Percentiles rank a stretch among this genome's conserved stretches.
Conservation (phyloP, 2,113 vertebrate species). For the Gavialis gangeticus region DNA sequence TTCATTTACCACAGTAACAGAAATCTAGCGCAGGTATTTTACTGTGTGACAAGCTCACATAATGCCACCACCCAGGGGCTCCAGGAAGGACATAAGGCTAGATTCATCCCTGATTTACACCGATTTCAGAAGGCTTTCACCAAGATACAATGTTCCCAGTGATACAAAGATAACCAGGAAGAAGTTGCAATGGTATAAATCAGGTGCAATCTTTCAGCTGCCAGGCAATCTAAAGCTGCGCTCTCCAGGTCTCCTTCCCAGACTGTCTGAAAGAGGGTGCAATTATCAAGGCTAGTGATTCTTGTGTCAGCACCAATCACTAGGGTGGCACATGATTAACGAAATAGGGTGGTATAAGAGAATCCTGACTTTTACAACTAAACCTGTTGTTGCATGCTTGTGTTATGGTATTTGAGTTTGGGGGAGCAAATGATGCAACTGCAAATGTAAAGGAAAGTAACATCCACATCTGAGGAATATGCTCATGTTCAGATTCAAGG, state of each 20-base stretch:
- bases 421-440: not conserved
- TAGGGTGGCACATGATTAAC: not conserved
- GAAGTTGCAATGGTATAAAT: not conserved
- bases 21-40: not conserved
- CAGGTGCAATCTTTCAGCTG: not conserved
- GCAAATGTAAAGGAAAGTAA: not conserved
- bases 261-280: not conserved
- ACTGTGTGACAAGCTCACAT: not conserved
- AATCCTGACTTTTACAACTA: not conserved
- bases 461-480: constrained; percentile 62
- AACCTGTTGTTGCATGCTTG: not conserved
- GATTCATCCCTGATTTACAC: not conserved
- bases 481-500: not conserved
- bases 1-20: constrained; percentile 21
- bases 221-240: not conserved
- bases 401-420: not conserved
- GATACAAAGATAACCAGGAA: not conserved
- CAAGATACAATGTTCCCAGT: not conserved
- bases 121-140: not conserved
- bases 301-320: not conserved
- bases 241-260: not conserved
- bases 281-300: not conserved
- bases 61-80: not conserved
- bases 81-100: not conserved
- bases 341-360: not conserved